Evolutionary conservation across 2,797 vertebrate genomes (phyloP).

Genomic region (Chaetodon trifasciatus): DNA sequence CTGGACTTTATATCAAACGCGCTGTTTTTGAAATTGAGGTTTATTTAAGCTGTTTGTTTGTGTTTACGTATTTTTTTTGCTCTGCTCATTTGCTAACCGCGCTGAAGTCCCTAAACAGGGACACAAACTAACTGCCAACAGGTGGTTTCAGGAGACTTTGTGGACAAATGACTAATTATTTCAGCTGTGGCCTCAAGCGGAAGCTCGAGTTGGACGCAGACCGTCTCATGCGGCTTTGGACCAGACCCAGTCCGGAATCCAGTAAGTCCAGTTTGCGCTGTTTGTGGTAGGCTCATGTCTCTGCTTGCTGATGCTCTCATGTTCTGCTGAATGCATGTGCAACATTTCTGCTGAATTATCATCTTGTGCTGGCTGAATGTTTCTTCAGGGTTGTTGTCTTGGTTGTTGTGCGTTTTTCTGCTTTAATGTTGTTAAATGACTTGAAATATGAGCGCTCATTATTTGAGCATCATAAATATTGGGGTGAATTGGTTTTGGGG

Average conservation of each 20-base stretch:
- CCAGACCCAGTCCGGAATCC: too few species aligned
- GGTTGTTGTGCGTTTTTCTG: background rate
- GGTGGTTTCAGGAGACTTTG: background rate
- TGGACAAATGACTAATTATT: slow-evolving; percentile 7
- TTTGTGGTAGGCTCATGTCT: background rate
- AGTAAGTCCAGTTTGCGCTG: background rate
- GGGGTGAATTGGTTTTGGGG: slow-evolving; percentile 16
- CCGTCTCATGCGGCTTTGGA: too few species aligned
- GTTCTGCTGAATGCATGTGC: background rate
- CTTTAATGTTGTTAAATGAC: background rate
- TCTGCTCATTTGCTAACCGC: background rate
- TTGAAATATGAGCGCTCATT: background rate
- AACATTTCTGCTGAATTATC: slow-evolving; percentile 12
- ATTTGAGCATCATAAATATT: background rate
- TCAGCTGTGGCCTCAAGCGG: background rate
- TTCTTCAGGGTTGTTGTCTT: background rate
- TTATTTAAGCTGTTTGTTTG: background rate
- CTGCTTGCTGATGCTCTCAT: background rate
- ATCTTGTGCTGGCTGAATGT: background rate
- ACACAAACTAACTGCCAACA: background rate
- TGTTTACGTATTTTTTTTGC: too few species aligned
- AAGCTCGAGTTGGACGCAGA: background rate
- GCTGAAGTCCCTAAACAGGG: too few species aligned
- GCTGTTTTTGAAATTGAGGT: background rate
- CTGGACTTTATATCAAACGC: fast-evolving